phyloP scores from a whole-genome alignment of 2,888 invertebrate genomes.

The Alentia gelatinosa region DNA sequence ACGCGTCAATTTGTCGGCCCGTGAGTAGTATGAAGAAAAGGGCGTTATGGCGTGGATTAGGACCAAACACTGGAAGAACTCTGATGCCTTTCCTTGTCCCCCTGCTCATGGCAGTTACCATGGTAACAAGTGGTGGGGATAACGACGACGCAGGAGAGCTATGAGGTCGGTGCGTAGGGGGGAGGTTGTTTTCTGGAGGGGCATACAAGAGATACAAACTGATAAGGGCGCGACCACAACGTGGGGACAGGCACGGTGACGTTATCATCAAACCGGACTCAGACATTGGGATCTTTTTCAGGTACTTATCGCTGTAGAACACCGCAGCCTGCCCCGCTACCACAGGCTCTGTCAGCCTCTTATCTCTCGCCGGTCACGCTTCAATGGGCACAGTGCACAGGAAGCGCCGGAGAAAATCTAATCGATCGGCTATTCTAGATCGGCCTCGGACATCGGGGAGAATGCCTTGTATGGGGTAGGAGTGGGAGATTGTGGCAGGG shows the following conservation, averaged over 20 bases:
- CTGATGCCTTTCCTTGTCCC: neutral
- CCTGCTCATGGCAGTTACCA: neutral
- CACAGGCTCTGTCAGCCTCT: constrained; percentile 17
- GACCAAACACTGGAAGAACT: neutral
- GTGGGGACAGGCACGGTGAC: neutral
- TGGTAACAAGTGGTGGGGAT: neutral
- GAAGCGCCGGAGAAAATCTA: constrained; percentile 11
- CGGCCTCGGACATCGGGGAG: neutral
- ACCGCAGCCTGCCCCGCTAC: neutral
- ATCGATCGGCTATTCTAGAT: constrained; percentile 4
- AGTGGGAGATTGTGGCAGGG: neutral
- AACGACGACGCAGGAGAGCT: neutral
- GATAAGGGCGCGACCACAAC: neutral
- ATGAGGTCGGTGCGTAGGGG: neutral
- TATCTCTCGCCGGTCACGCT: constrained; percentile 26
- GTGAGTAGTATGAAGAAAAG: neutral
- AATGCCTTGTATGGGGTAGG: neutral
- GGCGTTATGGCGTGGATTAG: neutral
- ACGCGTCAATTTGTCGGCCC: neutral
- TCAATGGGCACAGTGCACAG: neutral
- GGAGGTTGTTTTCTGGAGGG: neutral
- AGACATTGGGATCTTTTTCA: neutral
- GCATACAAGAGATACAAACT: neutral
- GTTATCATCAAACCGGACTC: neutral
- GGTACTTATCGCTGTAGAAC: constrained; percentile 31